phyloP scores from a whole-genome alignment of 30 jellyfish, hydroid and myxozoan genomes.

The Turritopsis dohrnii region DNA sequence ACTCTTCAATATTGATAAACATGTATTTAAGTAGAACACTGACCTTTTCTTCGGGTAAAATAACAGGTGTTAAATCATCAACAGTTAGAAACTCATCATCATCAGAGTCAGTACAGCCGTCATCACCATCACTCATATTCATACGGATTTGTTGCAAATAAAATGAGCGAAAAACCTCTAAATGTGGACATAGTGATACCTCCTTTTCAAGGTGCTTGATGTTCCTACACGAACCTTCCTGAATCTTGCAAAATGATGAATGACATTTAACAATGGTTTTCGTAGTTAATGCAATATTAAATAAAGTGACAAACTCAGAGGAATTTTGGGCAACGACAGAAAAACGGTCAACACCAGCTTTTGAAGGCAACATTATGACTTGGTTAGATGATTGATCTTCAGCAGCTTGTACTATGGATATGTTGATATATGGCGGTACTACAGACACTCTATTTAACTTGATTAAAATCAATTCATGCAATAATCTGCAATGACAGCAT shows the following conservation, averaged over 20 bases:
- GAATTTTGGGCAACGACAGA: too few relatives aligned
- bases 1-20: neutral
- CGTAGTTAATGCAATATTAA: neutral
- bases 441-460: too few relatives aligned
- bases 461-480: too few relatives aligned
- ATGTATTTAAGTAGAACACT: neutral
- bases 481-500: too few relatives aligned
- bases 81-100: neutral
- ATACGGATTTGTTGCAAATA: neutral
- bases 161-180: neutral
- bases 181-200: neutral
- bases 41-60: neutral
- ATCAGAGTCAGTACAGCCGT: neutral
- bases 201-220: neutral
- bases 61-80: neutral
- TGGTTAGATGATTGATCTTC: neutral
- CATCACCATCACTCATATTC: neutral
- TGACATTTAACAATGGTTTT: neutral
- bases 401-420: neutral
- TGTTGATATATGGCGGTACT: neutral
- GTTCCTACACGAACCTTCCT: neutral
- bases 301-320: too few relatives aligned
- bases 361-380: neutral
- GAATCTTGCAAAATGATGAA: neutral
- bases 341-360: too few relatives aligned